These are phyloP conservation scores for Pammene aurita DNA, from an alignment of 2,888 invertebrate genomes.

Conservation along the genomic window DNA sequence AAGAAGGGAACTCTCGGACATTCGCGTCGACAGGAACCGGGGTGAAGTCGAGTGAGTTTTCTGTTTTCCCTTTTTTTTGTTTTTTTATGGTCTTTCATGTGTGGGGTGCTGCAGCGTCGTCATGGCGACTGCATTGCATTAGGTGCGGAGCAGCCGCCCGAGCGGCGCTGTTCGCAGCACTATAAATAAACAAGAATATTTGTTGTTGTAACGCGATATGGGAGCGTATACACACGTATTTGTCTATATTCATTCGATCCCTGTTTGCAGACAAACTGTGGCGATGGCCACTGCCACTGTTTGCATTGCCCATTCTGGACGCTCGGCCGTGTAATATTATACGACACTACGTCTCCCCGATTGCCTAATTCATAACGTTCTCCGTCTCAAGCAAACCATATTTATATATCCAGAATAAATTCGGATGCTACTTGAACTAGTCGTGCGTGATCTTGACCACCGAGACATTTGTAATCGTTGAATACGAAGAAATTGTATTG, in stretches of 20 bases:
- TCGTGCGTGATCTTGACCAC: conserved; percentile 33
- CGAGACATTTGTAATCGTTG: conserved; percentile 25
- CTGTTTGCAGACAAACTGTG: conserved; percentile 78
- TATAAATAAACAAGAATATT: conserved; percentile 70
- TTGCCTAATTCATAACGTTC: conserved; percentile 29
- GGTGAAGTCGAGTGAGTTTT: conserved; percentile 76
- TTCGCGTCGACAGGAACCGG: conserved; percentile 79
- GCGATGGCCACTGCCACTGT: conserved; percentile 74
- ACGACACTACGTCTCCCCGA: conserved; percentile 50
- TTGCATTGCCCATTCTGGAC: conserved; percentile 55
- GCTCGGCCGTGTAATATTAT: conserved; percentile 68
- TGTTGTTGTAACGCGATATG: conserved; percentile 78
- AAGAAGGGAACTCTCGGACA: conserved; percentile 83
- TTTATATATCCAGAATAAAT: conserved; percentile 27
- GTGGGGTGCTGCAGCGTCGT: conserved; percentile 72
- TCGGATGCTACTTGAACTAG: conserved; percentile 4
- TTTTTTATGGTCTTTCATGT: conserved; percentile 78
- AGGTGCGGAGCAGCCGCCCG: conserved; percentile 53
- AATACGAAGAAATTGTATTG: conserved; percentile 48
- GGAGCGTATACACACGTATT: conserved; percentile 71
- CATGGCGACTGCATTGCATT: conserved; percentile 79
- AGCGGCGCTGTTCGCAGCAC: conserved; percentile 47
- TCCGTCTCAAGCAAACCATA: conserved; percentile 24
- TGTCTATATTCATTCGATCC: conserved; percentile 79
- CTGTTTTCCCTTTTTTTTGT: conserved; percentile 69